Evolutionary conservation across 2,797 vertebrate genomes (phyloP).

Genomic region (Lates japonicus): DNA sequence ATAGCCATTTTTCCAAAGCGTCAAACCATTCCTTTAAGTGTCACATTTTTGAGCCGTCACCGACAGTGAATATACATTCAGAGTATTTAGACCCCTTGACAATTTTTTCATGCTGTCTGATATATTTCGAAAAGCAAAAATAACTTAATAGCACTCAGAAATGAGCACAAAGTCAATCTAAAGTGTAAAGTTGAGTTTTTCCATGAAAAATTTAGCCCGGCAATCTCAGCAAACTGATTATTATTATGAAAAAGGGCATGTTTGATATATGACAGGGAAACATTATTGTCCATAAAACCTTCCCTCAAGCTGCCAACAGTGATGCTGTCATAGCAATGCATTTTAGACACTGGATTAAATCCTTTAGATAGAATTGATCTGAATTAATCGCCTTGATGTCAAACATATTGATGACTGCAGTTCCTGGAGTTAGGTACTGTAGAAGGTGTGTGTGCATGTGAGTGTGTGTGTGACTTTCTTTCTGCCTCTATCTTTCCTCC

Average conservation of each 20-base stretch:
- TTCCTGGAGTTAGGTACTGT: constrained; percentile 21
- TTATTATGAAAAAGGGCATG: constrained; percentile 9
- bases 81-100: background rate
- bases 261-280: constrained; percentile 22
- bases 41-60: background rate
- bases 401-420: constrained; percentile 49
- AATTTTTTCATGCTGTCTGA: background rate
- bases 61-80: background rate
- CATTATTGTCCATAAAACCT: constrained; percentile 15
- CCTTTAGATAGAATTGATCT: constrained; percentile 11
- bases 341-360: constrained; percentile 20
- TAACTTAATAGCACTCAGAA: background rate
- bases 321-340: constrained; percentile 6
- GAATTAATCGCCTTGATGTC: constrained; percentile 36
- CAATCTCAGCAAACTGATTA: constrained; percentile 4
- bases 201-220: background rate
- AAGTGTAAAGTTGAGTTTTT: too few species aligned
- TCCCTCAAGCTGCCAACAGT: constrained; percentile 14
- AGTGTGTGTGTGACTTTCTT: constrained; percentile 4
- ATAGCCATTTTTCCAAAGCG: background rate
- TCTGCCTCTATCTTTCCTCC: constrained; percentile 17
- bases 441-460: background rate
- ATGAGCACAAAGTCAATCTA: background rate
- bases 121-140: background rate
- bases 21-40: constrained; percentile 6